Evolutionary conservation across 2,113 vertebrate species (phyloP), one percentile per base, ranked within the genome.

Genomic region (Epinephelus moara): DNA sequence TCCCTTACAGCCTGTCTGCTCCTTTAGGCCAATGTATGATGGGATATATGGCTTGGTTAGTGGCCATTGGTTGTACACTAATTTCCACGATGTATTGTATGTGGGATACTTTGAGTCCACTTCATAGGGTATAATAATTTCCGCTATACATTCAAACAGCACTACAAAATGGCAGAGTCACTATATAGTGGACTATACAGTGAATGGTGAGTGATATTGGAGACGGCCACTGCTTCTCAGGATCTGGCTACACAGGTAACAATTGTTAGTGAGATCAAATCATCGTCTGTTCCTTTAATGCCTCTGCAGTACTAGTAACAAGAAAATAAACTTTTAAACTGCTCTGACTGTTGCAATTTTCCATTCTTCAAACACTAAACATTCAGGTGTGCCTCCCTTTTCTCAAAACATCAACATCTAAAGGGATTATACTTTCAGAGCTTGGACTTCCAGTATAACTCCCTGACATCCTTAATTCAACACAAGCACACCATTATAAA

Each of bases 291-390:
- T 45, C 5, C 6, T 59, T 23, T 9, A n/a, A 19, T 21, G 2
- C 10, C 1, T 67, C 52, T 57, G 21, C 19, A 37, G 19, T 15
- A 50, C 66, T 60, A 60, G 3, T 19, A 64, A 23, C 25, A 53
- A 42, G 19, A 18, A 71, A 42, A 49, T 17, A 50, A 12, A 14
- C 17, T 33, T 76, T 55, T 37, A 69, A 62, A 19, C 18, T 56
- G 19, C 23, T 63, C 21, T 60, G 6, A 40, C 3, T 45, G 37
- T 23, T n/a, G 18, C 53, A 25, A 15, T 47, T 33, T 33, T 73
- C 37, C 14, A 27, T 45, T 73, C 13, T 64, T 83, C 25, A 77
- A 62, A 80, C 67, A 62, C 5, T 72, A 30, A 69, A 70, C 49
- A 69, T 80, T 70, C 14, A 60, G 5, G 33, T 4, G 13, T 55